Evolutionary conservation across 2,888 invertebrate species (phyloP), one percentile per base, ranked within the genome.

Genomic region (Chloroclystis v-ata): DNA sequence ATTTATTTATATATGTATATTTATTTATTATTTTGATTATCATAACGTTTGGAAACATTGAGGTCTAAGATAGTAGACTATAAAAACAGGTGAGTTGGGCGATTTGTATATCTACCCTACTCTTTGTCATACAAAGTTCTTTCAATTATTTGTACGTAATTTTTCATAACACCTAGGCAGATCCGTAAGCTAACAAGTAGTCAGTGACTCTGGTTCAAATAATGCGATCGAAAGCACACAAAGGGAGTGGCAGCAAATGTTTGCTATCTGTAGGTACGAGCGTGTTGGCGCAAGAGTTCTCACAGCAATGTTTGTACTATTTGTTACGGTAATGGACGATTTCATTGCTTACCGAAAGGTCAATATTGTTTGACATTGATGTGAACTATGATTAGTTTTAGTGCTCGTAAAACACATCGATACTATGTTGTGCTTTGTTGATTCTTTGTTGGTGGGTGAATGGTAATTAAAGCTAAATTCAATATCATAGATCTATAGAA

Each of bases 241-340:
- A 67, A 63, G 72, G 78, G 81, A 72, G 69, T 71, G 72, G 72
- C 69, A 58, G 64, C 69, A 75, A 80, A 81, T 80, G 76, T 82
- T 83, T 81, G 71, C 67, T 57, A 60, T 49, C 60, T 42, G 43
- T 43, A 43, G 20, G 37, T 28, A 53, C 56, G 57, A 60, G 65
- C 65, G 67, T 67, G 69, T 59, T 61, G 59, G 55, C 63, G 59
- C 53, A 57, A 56, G 60, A 42, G 65, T 69, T 71, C 69, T 69
- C 72, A 69, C 69, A 71, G 3, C 54, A 45, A 47, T 82, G 76
- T 81, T 80, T 80, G 65, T 61, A 66, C 59, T 71, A 72, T 74
- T 75, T 75, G 75, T 80, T 76, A 79, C 79, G 59, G 67, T 82
- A 83, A 85, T 85, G 75, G 82, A 64, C 64, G 63, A 57, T 67